Evolutionary conservation across 2,888 invertebrate genomes (phyloP).

Genomic region (Xestia c-nigrum): DNA sequence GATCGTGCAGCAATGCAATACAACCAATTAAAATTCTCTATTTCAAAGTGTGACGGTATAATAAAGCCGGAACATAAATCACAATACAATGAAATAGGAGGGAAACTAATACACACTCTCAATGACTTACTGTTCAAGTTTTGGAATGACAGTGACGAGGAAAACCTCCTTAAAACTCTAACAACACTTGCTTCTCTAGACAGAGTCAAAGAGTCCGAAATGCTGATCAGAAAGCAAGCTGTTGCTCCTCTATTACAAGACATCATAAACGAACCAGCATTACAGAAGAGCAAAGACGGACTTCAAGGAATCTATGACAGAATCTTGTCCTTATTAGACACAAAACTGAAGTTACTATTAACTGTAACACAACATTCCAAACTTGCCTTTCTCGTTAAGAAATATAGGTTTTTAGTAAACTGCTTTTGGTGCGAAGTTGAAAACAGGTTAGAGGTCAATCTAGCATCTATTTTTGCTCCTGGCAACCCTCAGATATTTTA

Average conservation of each 20-base stretch:
- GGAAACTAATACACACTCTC: slow-evolving; percentile 79
- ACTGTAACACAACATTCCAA: slow-evolving; percentile 89
- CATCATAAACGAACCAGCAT: slow-evolving; percentile 92
- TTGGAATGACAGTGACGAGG: slow-evolving; percentile 89
- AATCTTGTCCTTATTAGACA: slow-evolving; percentile 93
- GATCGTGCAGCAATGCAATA: slow-evolving; percentile 94
- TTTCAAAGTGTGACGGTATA: slow-evolving; percentile 91
- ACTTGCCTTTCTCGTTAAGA: slow-evolving; percentile 81
- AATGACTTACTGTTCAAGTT: slow-evolving; percentile 89
- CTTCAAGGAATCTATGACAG: slow-evolving; percentile 93
- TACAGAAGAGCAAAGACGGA: slow-evolving; percentile 92
- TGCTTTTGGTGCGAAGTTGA: slow-evolving; percentile 97
- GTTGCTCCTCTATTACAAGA: slow-evolving; percentile 92
- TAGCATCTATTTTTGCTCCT: slow-evolving; percentile 96
- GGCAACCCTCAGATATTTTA: slow-evolving; percentile 97
- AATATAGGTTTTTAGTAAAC: slow-evolving; percentile 92
- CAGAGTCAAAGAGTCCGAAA: slow-evolving; percentile 93
- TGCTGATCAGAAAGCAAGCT: slow-evolving; percentile 92
- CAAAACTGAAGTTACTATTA: slow-evolving; percentile 91
- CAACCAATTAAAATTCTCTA: slow-evolving; percentile 93
- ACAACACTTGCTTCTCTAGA: slow-evolving; percentile 92
- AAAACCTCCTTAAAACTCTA: slow-evolving; percentile 91
- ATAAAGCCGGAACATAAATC: slow-evolving; percentile 86
- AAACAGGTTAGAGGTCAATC: slow-evolving; percentile 94
- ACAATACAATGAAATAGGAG: slow-evolving; percentile 80